Evolutionary conservation across 2,113 vertebrate genomes (phyloP).

Genomic region (Girardinichthys multiradiatus): DNA sequence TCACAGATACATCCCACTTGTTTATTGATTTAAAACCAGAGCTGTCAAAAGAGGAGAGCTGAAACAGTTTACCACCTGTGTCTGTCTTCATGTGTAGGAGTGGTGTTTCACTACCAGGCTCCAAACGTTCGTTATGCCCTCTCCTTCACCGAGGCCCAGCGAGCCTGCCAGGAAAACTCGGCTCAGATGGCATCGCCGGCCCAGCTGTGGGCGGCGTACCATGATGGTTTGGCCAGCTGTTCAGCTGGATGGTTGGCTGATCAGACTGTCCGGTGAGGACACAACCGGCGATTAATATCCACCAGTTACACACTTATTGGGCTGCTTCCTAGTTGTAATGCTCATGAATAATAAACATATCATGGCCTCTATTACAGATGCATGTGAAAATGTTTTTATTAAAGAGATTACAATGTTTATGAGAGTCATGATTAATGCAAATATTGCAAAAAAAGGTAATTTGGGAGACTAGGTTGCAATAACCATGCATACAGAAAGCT

Average conservation of each 20-base stretch:
- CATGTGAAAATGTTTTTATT: background rate
- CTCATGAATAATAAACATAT: background rate
- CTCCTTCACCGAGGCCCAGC: constrained; percentile 83
- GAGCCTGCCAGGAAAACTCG: constrained; percentile 85
- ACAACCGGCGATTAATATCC: background rate
- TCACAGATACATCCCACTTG: constrained; percentile 5
- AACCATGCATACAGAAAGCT: background rate
- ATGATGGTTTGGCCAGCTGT: constrained; percentile 90
- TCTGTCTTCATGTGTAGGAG: constrained; percentile 76
- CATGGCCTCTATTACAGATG: background rate
- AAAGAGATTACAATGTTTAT: background rate
- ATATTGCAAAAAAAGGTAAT: background rate
- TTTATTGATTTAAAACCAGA: constrained; percentile 23
- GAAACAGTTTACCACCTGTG: constrained; percentile 5
- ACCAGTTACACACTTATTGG: background rate
- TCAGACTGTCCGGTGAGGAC: constrained; percentile 87
- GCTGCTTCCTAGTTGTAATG: background rate
- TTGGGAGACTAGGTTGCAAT: background rate
- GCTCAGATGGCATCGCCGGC: constrained; percentile 85
- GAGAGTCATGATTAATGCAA: background rate
- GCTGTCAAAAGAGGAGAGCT: constrained; percentile 19
- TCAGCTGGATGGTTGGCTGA: constrained; percentile 93
- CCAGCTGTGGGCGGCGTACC: constrained; percentile 90
- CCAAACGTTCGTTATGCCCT: constrained; percentile 83
- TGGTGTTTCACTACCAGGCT: constrained; percentile 91